These are phyloP conservation scores for Antechinus flavipes DNA, from an alignment of 2,113 vertebrate species.

Conservation along the genomic window DNA sequence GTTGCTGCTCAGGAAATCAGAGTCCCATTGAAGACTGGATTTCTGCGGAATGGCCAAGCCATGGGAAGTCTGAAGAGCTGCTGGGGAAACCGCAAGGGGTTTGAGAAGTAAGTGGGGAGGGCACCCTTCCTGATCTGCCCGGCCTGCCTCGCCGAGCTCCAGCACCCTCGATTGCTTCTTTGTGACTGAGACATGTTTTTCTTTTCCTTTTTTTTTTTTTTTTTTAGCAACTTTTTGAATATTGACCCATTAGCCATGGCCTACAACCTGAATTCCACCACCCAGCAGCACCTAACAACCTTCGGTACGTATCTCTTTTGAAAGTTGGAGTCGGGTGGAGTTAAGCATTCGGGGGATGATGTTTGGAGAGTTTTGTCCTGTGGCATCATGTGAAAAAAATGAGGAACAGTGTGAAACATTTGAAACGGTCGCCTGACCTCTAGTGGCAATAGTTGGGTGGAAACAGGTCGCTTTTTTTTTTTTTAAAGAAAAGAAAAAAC, in stretches of 20 bases:
- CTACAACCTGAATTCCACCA: constrained; percentile 82
- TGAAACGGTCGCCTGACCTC: constrained; percentile 72
- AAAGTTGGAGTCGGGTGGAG: rapidly evolving
- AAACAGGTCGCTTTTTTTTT: background rate
- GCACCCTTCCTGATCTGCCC: rapidly evolving
- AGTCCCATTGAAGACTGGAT: constrained; percentile 90
- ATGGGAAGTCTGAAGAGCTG: constrained; percentile 90
- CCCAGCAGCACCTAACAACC: constrained; percentile 73
- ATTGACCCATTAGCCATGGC: constrained; percentile 87
- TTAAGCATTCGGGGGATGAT: background rate
- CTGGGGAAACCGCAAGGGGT: constrained; percentile 87
- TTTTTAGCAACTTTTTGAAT: constrained; percentile 89
- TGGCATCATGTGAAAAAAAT: background rate
- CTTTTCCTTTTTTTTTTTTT: too few relatives aligned
- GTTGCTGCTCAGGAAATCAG: constrained; percentile 94
- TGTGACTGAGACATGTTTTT: constrained; percentile 25
- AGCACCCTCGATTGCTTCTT: rapidly evolving
- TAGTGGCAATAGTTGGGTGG: constrained; percentile 55
- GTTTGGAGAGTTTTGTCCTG: background rate
- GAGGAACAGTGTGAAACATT: background rate
- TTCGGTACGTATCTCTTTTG: constrained; percentile 73
- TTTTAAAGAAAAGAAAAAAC: too few relatives aligned
- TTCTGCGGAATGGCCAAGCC: constrained; percentile 90
- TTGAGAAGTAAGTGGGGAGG: constrained; percentile 86
- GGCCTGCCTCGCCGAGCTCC: background rate